Percentiles rank a stretch among this genome's conserved stretches.
phyloP scores from a whole-genome alignment of 2,797 vertebrate genomes.

The Selene dorsalis region DNA sequence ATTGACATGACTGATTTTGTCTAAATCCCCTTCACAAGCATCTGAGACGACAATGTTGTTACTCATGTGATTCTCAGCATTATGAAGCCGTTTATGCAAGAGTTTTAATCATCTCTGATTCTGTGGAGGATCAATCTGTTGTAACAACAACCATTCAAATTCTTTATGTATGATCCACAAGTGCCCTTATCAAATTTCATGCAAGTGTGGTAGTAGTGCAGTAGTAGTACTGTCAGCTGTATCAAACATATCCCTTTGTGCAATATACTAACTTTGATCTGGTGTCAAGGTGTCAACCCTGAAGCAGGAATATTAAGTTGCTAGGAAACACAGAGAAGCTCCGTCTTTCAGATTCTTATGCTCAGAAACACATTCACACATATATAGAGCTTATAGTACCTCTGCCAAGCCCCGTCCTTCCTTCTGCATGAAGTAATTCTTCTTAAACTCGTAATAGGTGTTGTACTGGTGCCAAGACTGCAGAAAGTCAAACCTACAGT shows the following conservation, averaged over 20 bases:
- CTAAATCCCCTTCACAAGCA: neutral
- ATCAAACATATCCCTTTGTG: neutral
- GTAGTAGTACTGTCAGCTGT: neutral
- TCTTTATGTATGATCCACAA: neutral
- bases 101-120: slow-evolving; percentile 28
- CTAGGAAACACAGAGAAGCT: neutral
- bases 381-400: slow-evolving; percentile 71
- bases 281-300: neutral
- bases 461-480: slow-evolving; percentile 98
- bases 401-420: slow-evolving; percentile 83
- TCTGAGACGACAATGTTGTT: slow-evolving; percentile 1
- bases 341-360: neutral
- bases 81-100: slow-evolving; percentile 12
- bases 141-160: neutral
- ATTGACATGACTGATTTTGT: neutral
- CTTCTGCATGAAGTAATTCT: slow-evolving; percentile 97
- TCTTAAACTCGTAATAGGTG: slow-evolving; percentile 98
- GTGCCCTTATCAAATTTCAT: neutral
- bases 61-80: slow-evolving; percentile 3
- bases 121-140: slow-evolving; percentile 12
- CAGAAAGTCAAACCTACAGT: slow-evolving; percentile 94
- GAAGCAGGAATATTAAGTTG: neutral
- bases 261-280: neutral
- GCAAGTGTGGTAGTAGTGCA: neutral
- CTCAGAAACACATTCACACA: neutral